Conservation (phyloP, 2,888 invertebrate genomes). For the Chesias legatella region DNA sequence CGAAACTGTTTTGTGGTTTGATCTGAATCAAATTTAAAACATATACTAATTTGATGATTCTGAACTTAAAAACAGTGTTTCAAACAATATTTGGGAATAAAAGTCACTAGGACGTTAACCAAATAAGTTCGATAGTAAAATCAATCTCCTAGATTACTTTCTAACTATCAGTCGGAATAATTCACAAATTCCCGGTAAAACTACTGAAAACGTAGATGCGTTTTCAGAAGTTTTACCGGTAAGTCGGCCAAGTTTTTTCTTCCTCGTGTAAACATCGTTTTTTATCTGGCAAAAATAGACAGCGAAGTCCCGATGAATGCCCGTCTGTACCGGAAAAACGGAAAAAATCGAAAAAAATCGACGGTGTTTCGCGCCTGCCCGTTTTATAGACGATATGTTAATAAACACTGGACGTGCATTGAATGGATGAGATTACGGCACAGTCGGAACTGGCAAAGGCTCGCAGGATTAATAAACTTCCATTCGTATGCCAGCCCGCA, state of each 20-base stretch:
- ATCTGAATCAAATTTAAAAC: too few species aligned
- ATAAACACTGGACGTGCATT: conserved; percentile 68
- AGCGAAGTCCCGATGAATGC: conserved; percentile 49
- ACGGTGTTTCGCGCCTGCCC: conserved; percentile 55
- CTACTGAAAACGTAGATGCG: conserved; percentile 23
- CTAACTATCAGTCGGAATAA: conserved; percentile 13
- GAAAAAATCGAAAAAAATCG: conserved; percentile 49
- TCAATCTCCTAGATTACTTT: too few species aligned
- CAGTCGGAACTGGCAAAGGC: conserved; percentile 29
- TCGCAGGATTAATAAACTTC: conserved; percentile 37
- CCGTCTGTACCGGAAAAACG: conserved; percentile 57
- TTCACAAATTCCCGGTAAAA: conserved; percentile 11
- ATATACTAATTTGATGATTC: too few species aligned
- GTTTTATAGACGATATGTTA: conserved; percentile 72
- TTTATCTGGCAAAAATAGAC: conserved; percentile 40
- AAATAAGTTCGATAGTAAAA: too few species aligned
- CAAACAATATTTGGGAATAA: too few species aligned
- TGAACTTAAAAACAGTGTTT: too few species aligned
- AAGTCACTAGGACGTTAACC: too few species aligned
- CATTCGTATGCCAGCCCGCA: conserved; percentile 25
- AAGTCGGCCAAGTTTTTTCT: conserved; percentile 30
- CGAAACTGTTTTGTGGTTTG: too few species aligned
- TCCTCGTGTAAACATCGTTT: conserved; percentile 39
- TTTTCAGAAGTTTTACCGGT: too few species aligned
- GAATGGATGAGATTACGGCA: conserved; percentile 57